Evolutionary conservation across 1,140 invertebrate species (phyloP).

Genomic region (Trachelipus rathkii): DNA sequence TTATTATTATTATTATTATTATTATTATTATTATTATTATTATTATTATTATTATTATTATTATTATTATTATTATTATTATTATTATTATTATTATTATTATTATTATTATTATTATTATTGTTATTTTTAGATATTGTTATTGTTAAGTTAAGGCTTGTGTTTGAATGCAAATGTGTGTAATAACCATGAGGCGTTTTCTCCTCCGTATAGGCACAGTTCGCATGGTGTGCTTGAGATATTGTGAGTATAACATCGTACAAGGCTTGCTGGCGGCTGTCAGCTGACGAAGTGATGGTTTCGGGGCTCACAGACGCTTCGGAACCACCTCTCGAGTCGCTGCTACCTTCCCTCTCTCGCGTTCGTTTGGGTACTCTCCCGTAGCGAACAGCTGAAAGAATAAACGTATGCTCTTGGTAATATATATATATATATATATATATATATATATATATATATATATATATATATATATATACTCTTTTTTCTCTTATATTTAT

Average conservation of each 20-base stretch:
- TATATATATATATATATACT: too few relatives aligned
- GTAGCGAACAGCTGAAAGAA: conserved; percentile 78
- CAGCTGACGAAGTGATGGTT: background rate
- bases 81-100: too few relatives aligned
- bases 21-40: too few relatives aligned
- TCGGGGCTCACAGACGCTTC: conserved; percentile 31
- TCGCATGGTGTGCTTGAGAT: conserved; percentile 80
- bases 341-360: conserved; percentile 65
- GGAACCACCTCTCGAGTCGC: conserved; percentile 45
- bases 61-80: too few relatives aligned
- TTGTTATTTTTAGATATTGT: too few relatives aligned
- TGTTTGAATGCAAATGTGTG: too few relatives aligned
- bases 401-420: too few relatives aligned
- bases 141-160: too few relatives aligned
- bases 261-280: conserved; percentile 56
- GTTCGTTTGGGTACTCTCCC: conserved; percentile 90
- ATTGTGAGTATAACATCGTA: conserved; percentile 84
- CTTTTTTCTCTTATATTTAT: too few relatives aligned
- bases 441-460: background rate
- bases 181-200: conserved; percentile 59
- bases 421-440: background rate
- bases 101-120: too few relatives aligned
- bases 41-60: too few relatives aligned
- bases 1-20: too few relatives aligned
- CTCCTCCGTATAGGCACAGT: conserved; percentile 87